Conservation (phyloP, 2,113 vertebrate species). For the Psittacula cyanocephala region DNA sequence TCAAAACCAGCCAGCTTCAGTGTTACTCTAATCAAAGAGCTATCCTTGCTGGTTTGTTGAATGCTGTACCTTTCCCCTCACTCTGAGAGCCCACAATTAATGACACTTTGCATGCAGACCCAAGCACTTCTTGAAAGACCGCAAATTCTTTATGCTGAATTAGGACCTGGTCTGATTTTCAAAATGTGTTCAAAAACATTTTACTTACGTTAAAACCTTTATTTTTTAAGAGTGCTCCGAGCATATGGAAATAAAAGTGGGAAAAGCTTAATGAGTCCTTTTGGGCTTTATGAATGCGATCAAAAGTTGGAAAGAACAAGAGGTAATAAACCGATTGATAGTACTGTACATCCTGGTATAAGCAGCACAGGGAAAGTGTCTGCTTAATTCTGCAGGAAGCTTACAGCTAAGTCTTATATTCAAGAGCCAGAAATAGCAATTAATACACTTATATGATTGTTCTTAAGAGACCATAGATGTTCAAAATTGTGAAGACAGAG, state of each 20-base stretch:
- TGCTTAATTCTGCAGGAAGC: neutral
- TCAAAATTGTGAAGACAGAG: neutral
- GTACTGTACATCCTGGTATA: neutral
- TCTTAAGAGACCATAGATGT: neutral
- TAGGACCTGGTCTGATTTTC: conserved; percentile 42
- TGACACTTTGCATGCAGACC: neutral
- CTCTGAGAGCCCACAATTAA: neutral
- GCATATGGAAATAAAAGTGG: neutral
- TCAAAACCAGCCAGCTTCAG: neutral
- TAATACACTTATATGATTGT: neutral
- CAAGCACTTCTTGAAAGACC: neutral
- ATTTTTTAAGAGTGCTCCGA: conserved; percentile 44
- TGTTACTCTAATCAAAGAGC: neutral
- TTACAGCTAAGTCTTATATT: neutral
- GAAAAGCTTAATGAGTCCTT: conserved; percentile 66
- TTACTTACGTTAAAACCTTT: conserved; percentile 42
- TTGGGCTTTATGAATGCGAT: conserved; percentile 59
- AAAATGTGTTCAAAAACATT: neutral
- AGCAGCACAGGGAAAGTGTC: neutral
- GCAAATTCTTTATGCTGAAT: neutral
- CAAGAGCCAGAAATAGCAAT: conserved; percentile 8
- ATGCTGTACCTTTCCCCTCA: neutral
- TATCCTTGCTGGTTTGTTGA: neutral
- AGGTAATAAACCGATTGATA: conserved; percentile 16
- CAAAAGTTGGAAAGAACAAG: conserved; percentile 61